Conservation (phyloP, 2,797 vertebrate genomes). For the Sebastes alutus region DNA sequence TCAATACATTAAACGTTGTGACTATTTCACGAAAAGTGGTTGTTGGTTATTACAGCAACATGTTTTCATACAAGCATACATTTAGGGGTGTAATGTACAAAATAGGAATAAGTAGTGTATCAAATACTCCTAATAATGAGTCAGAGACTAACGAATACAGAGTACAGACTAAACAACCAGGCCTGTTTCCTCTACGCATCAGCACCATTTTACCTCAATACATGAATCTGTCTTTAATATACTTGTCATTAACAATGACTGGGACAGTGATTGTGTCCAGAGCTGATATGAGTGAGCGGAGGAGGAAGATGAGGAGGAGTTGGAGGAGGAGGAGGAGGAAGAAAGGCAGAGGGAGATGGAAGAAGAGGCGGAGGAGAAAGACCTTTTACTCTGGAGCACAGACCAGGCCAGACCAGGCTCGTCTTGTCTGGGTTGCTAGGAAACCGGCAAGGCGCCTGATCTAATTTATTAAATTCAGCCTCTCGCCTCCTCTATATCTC, state of each 20-base stretch:
- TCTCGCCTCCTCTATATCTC: conserved; percentile 69
- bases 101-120: not conserved
- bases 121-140: not conserved
- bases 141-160: not conserved
- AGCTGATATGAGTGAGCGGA: conserved; percentile 26
- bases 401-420: conserved; percentile 76
- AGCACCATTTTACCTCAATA: not conserved
- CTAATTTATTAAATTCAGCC: conserved; percentile 85
- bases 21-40: not conserved
- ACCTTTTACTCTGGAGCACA: conserved; percentile 75
- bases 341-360: conserved; percentile 15
- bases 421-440: conserved; percentile 84
- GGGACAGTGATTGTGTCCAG: conserved; percentile 19
- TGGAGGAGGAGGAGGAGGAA: conserved; percentile 18
- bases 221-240: conserved; percentile 21
- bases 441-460: conserved; percentile 81
- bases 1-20: too few species aligned
- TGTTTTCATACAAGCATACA: not conserved
- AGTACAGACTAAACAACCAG: not conserved
- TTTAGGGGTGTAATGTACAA: not conserved
- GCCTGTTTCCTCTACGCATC: not conserved
- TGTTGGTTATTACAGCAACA: not conserved
- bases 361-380: conserved; percentile 50
- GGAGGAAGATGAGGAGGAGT: not conserved
- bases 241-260: conserved; percentile 5